These are phyloP conservation scores for Struthio camelus DNA, from an alignment of 2,113 vertebrate genomes.

Conservation along the genomic window DNA sequence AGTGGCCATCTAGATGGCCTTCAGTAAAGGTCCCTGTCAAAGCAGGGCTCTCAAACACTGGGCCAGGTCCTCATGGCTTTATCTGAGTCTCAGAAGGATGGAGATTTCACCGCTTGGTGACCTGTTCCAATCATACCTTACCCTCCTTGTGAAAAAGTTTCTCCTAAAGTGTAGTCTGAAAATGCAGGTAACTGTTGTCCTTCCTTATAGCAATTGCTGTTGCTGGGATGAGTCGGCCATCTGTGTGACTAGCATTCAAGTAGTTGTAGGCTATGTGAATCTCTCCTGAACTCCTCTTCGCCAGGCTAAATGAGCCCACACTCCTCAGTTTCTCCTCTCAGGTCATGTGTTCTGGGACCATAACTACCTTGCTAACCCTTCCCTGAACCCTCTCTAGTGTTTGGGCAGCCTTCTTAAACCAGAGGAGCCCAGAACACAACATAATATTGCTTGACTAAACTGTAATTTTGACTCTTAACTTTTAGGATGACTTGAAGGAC, in stretches of 20 bases:
- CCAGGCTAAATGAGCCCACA: background rate
- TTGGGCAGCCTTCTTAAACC: background rate
- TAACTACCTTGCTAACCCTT: background rate
- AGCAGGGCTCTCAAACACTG: background rate
- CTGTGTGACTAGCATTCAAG: background rate
- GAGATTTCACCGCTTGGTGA: background rate
- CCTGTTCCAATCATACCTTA: background rate
- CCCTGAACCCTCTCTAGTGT: background rate
- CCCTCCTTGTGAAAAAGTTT: background rate
- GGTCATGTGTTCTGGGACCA: background rate
- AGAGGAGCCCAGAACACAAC: background rate
- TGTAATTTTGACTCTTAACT: background rate
- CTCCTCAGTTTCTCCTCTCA: background rate
- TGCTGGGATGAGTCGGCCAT: background rate
- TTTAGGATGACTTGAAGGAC: background rate
- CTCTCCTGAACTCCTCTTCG: background rate
- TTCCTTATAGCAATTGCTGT: background rate
- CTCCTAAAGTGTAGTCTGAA: background rate
- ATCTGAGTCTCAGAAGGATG: background rate
- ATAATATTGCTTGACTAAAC: background rate
- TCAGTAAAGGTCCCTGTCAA: background rate
- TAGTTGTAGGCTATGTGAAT: background rate
- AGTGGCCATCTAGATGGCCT: background rate
- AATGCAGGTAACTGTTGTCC: background rate
- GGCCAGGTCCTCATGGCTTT: background rate